phyloP scores from a whole-genome alignment of 2,888 invertebrate genomes.

The Lathronympha strigana region DNA sequence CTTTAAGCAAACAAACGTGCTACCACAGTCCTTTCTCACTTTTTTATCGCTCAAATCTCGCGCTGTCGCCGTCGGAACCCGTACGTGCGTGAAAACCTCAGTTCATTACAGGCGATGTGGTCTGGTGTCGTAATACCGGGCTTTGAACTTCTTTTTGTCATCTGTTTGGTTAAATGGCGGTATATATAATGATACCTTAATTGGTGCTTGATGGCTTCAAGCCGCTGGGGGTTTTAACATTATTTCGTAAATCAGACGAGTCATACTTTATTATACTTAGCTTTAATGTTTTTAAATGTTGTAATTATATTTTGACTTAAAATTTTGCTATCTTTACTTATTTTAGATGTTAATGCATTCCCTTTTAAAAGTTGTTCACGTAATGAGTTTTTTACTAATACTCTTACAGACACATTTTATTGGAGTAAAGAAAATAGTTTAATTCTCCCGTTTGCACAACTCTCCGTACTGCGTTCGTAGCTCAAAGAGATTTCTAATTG shows the following conservation, averaged over 20 bases:
- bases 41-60: conserved; percentile 38
- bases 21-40: conserved; percentile 39
- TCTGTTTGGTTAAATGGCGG: conserved; percentile 30
- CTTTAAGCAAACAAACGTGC: conserved; percentile 36
- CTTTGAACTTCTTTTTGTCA: conserved; percentile 36
- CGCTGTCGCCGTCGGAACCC: conserved; percentile 37
- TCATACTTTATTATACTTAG: background rate
- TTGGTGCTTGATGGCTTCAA: conserved; percentile 11
- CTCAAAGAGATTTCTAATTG: no score
- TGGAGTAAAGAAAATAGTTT: no score
- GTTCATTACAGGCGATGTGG: conserved; percentile 41
- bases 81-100: conserved; percentile 42
- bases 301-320: no score
- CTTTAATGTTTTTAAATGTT: no score
- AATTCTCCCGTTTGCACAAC: no score
- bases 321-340: no score
- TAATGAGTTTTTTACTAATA: no score
- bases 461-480: no score
- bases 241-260: background rate
- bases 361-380: no score
- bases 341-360: no score
- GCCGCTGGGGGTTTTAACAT: background rate
- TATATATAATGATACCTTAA: conserved; percentile 22
- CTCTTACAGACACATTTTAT: no score
- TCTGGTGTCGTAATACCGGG: conserved; percentile 36